Evolutionary conservation across 1,140 invertebrate species (phyloP).

Genomic region (Rhizoglyphus robini): DNA sequence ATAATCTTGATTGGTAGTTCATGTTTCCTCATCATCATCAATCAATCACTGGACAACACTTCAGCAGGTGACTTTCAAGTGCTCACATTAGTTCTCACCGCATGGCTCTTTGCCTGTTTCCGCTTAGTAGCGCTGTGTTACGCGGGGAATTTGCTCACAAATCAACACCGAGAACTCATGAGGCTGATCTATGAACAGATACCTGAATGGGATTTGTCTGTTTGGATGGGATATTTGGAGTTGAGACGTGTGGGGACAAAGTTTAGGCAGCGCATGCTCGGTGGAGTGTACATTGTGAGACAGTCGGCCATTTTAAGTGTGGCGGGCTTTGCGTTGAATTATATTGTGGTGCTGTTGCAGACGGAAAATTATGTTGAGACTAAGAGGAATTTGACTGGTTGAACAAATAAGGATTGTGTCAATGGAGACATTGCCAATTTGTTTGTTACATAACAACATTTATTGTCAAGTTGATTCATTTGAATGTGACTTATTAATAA

Average conservation of each 20-base stretch:
- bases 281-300: not conserved
- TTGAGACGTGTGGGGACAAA: not conserved
- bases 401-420: too few species aligned
- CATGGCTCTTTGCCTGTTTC: not conserved
- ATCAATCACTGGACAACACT: not conserved
- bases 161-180: not conserved
- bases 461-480: too few species aligned
- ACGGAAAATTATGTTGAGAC: slow-evolving; percentile 8
- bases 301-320: not conserved
- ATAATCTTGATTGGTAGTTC: not conserved
- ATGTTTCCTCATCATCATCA: not conserved
- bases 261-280: not conserved
- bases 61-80: not conserved
- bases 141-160: not conserved
- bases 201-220: not conserved
- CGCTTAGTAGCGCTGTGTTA: not conserved
- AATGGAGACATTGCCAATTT: too few species aligned
- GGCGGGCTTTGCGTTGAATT: not conserved
- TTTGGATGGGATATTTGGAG: not conserved
- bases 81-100: not conserved
- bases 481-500: too few species aligned
- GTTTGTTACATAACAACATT: too few species aligned
- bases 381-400: too few species aligned
- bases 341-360: slow-evolving; percentile 1
- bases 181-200: not conserved